These are phyloP conservation scores for Podiceps cristatus DNA, from an alignment of 2,113 vertebrate genomes.

Conservation along the genomic window DNA sequence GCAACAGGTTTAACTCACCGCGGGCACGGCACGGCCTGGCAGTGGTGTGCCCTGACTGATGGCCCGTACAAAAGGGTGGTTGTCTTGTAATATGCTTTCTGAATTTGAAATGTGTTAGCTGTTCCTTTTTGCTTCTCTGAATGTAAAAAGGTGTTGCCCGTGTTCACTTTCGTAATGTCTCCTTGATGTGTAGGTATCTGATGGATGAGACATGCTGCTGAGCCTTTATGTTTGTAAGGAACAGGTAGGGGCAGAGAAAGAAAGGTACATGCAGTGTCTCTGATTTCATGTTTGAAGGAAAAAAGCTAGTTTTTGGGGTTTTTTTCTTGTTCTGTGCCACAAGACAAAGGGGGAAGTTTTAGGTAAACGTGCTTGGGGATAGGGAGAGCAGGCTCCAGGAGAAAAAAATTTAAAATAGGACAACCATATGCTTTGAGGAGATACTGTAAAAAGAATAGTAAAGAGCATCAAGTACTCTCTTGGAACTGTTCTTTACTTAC, in stretches of 20 bases:
- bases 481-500: neutral
- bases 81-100: rapidly evolving
- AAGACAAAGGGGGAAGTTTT: neutral
- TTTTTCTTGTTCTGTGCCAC: neutral
- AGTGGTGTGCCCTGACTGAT: neutral
- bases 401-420: neutral
- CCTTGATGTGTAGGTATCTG: neutral
- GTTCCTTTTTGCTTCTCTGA: neutral
- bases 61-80: neutral
- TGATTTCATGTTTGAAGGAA: neutral
- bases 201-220: neutral
- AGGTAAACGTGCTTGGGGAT: neutral
- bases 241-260: neutral
- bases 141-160: rapidly evolving
- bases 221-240: neutral
- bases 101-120: too few species aligned
- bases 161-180: neutral
- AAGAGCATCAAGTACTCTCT: neutral
- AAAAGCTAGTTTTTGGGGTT: too few species aligned
- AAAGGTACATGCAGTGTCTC: neutral
- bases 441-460: neutral
- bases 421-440: neutral
- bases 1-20: rapidly evolving
- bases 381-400: neutral
- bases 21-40: neutral